Evolutionary conservation across 2,888 invertebrate species (phyloP).

Genomic region (Caenorhabditis wallacei): DNA sequence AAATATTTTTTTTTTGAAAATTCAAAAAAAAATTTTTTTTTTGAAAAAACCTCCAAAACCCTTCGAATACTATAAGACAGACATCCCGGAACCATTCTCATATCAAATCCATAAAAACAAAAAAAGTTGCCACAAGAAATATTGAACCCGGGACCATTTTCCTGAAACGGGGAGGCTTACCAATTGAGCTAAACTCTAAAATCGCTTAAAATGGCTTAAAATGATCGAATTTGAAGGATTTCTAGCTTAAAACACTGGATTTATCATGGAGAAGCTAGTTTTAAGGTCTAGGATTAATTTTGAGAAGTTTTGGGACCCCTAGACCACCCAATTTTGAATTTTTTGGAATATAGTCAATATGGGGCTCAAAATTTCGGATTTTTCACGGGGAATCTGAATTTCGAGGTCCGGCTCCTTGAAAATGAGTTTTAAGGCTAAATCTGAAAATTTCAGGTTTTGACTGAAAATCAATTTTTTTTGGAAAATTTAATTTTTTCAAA

Average conservation of each 20-base stretch:
- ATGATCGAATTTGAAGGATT: no score
- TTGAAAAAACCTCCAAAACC: no score
- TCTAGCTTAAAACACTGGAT: no score
- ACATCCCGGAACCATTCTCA: no score
- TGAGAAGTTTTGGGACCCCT: no score
- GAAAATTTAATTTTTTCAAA: no score
- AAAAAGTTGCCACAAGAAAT: neutral
- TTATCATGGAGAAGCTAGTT: no score
- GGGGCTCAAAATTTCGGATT: constrained; percentile 1
- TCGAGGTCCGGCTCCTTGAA: neutral
- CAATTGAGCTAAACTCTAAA: constrained; percentile 10
- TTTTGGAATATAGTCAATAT: neutral
- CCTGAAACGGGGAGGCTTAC: neutral
- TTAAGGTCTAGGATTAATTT: no score
- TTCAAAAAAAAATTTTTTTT: no score
- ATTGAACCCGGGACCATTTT: neutral
- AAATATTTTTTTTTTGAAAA: no score
- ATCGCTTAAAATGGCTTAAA: no score
- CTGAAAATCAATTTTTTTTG: neutral
- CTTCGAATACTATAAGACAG: no score
- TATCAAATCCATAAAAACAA: neutral
- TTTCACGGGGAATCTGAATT: neutral
- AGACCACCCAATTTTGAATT: neutral
- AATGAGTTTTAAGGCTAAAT: neutral
- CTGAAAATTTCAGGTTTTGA: neutral